These are phyloP conservation scores for Lamellibrachia luymesi DNA, from an alignment of 1,140 invertebrate species.

Conservation along the genomic window DNA sequence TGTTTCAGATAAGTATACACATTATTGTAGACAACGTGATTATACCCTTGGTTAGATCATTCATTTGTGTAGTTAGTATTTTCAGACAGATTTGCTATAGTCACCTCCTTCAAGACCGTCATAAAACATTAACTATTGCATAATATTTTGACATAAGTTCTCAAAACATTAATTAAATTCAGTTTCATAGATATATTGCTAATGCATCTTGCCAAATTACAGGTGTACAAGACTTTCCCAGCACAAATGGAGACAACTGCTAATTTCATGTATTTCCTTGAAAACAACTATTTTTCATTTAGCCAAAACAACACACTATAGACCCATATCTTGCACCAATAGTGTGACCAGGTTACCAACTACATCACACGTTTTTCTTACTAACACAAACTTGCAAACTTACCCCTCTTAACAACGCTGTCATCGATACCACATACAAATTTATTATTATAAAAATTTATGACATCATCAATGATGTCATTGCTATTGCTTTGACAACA, in stretches of 20 bases:
- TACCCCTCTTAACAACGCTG: neutral
- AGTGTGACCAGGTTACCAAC: neutral
- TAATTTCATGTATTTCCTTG: neutral
- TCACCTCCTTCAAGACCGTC: neutral
- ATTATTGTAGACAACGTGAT: neutral
- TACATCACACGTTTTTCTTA: neutral
- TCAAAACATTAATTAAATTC: too few species aligned
- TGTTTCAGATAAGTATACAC: neutral
- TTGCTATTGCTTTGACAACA: neutral
- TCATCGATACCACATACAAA: neutral
- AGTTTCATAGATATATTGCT: too few species aligned
- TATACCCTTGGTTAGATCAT: neutral
- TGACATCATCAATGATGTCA: neutral
- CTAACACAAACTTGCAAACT: neutral
- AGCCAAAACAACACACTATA: neutral
- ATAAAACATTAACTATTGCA: too few species aligned
- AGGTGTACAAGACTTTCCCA: too few species aligned
- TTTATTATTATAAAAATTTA: neutral
- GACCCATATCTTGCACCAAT: neutral
- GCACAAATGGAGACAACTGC: too few species aligned
- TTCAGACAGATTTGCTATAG: neutral
- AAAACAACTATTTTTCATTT: neutral
- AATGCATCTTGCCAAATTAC: too few species aligned
- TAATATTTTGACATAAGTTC: too few species aligned
- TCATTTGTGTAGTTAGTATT: neutral